Evolutionary conservation across 1,140 invertebrate genomes (phyloP), one percentile per base, ranked within the genome.

Genomic region (Marisa cornuarietis): DNA sequence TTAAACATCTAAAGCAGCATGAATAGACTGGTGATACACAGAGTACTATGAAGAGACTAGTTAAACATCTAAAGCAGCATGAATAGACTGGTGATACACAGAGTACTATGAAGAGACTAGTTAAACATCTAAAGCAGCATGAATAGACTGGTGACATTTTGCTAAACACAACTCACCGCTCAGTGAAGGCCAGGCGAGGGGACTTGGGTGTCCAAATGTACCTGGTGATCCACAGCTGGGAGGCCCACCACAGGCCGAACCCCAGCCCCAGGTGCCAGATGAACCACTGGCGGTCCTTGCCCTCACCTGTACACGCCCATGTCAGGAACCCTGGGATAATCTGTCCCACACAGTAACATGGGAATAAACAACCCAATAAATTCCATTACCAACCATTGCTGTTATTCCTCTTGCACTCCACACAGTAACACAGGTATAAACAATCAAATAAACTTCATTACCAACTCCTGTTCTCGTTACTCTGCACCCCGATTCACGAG

Each of bases 141-240:
- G 31, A 42, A 42, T 6, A 42, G 3, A 1, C 31, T 42, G 31
- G 31, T 42, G 31, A 6, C 52, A 54, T 42, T 42, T 42, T 6
- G 31, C 31, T 42, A 2, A 18, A 8, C 54, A 18, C 1, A 18
- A 52, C 81, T 84, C 84, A 91, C 91, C 98, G 98, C 88, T 99
- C 98, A 0, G 98, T 99, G 11, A 96, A 95, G 0, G 98, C 98
- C 78, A 99, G 92, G 93, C 98, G 94, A 91, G 99, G 98, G 84
- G 96, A 97, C 92, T 99, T 98, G 0, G 98, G 98, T 7, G 95
- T 98, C 97, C 98, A 99, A 75, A 99, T 97, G 87, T 99, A 97
- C 65, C 99, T 91, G 0, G 97, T 97, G 49, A 99, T 96, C 97
- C 97, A 98, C 0, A 96, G 96, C 90, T 99, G 97, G 0, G 96